Conservation (phyloP, 2,113 vertebrate species). For the Crotalus horridus region DNA sequence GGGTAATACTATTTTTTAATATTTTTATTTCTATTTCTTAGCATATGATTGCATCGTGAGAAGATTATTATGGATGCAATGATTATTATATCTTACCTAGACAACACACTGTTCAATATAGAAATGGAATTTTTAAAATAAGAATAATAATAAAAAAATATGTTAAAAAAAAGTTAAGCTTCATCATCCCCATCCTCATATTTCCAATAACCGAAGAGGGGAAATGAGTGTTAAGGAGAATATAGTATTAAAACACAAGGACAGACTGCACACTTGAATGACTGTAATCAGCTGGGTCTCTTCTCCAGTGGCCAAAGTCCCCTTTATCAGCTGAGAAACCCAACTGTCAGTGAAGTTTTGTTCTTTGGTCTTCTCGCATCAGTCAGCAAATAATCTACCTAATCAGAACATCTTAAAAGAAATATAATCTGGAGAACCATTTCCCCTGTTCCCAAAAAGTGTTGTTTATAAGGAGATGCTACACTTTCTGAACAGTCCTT, state of each 20-base stretch:
- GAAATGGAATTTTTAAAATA: too few relatives aligned
- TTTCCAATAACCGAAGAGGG: background rate
- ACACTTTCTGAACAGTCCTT: background rate
- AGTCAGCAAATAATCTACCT: background rate
- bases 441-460: background rate
- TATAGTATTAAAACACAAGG: background rate
- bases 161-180: too few relatives aligned
- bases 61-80: too few relatives aligned
- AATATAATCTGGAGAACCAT: background rate
- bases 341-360: background rate
- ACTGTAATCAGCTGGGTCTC: background rate
- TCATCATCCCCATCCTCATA: too few relatives aligned
- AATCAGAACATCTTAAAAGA: background rate
- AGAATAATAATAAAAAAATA: too few relatives aligned
- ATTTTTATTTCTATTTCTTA: too few relatives aligned
- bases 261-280: background rate
- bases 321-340: background rate
- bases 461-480: background rate
- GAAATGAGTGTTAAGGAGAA: background rate
- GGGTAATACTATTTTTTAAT: too few relatives aligned
- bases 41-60: too few relatives aligned
- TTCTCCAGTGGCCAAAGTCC: background rate
- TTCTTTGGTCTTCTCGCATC: background rate
- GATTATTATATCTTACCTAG: too few relatives aligned
- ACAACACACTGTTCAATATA: too few relatives aligned